Evolutionary conservation across 2,797 vertebrate species (phyloP), one percentile per base, ranked within the genome.

Genomic region (Lateolabrax maculatus): DNA sequence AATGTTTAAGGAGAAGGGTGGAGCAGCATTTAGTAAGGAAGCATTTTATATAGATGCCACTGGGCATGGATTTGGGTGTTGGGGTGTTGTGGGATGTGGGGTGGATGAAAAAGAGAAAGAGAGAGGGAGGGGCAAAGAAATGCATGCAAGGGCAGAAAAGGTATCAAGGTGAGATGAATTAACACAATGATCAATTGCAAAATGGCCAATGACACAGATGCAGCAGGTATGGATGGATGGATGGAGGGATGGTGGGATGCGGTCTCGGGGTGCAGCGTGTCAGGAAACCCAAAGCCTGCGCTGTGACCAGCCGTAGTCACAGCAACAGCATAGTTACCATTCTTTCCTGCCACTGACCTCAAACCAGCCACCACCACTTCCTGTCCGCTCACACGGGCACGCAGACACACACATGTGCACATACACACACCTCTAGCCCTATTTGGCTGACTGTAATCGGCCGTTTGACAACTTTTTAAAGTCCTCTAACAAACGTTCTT

Each of bases 1-100:
- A 93, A 95, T 95, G 92, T 94, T 94, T 95, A 94, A 95, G 95
- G 90, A 91, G 91, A 90, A 93, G 94, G 95, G 94, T 96, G 95
- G 94, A 93, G 94, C 87, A 92, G 92, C 85, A 87, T 93, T 95
- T 90, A 93, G 93, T 90, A 93, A 92, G 93, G 92, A 92, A 92
- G 91, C 88, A 91, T 95, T 95, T 95, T 95, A 93, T 94, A 93
- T 87, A 80, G 71, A 91, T 88, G 87, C 85, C 90, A 86, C 80
- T 88, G 85, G 85, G 82, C 82, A 87, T 84, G 64, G 64, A 86
- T 73, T 69, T 53, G 78, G 77, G 67, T 83, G 81, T 71, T 81
- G 80, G 80, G 43, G 58, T 78, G 77, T 36, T 85, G 55, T 77
- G 64, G 79, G 49, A 71, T 76, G 53, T 46, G 34, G 62, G 56